Conservation (phyloP, 1,140 invertebrate species). For the Hypsibius dujardini region DNA sequence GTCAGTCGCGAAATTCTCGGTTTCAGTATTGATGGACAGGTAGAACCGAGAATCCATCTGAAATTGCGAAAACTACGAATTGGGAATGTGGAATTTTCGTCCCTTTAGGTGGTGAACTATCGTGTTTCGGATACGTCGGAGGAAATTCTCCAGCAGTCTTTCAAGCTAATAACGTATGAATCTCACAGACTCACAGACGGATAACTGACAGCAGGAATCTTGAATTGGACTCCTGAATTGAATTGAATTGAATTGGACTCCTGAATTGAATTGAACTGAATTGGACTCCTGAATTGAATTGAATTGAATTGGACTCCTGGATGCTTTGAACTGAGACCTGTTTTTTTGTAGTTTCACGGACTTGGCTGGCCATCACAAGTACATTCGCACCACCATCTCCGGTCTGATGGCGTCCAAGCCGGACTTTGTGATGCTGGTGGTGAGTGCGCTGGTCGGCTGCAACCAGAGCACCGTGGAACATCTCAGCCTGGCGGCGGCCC, state of each 20-base stretch:
- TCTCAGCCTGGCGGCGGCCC: conserved; percentile 55
- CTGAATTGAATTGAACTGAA: no score
- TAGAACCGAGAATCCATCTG: conserved; percentile 23
- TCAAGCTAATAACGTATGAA: conserved; percentile 25
- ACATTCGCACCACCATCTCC: conserved; percentile 80
- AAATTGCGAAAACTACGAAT: conserved; percentile 34
- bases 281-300: no score
- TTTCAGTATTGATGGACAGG: conserved; percentile 43
- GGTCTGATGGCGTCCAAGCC: conserved; percentile 82
- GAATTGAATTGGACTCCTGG: no score
- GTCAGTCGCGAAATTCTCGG: conserved; percentile 91
- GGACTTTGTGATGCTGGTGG: conserved; percentile 80
- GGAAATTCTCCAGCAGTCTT: conserved; percentile 48
- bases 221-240: no score
- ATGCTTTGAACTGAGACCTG: not conserved
- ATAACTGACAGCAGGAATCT: not conserved
- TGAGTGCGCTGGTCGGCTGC: conserved; percentile 45
- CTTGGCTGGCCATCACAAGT: conserved; percentile 86
- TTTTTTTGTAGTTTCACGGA: conserved; percentile 69
- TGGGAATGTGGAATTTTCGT: conserved; percentile 22
- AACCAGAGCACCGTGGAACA: conserved; percentile 46
- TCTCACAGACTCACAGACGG: conserved; percentile 3
- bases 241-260: no score
- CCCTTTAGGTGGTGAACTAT: conserved; percentile 63
- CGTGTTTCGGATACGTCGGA: conserved; percentile 74